Evolutionary conservation across 92 coral and sea anemone genomes (phyloP).

Genomic region (Chrysogorgia sp.): DNA sequence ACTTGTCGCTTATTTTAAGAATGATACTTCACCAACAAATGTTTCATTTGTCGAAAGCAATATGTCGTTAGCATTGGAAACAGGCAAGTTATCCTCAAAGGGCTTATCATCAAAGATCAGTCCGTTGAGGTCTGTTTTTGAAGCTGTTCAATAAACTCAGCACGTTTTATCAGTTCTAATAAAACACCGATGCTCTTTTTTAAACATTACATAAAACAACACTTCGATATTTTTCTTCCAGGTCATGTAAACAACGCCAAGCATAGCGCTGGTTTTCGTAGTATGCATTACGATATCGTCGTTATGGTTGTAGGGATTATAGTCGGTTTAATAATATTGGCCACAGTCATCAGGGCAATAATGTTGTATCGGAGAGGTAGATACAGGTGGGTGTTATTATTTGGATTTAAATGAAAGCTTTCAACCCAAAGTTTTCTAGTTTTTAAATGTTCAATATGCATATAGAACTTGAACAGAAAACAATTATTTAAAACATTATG

Average conservation of each 20-base stretch:
- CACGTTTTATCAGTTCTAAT: background rate
- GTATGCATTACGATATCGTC: conserved; percentile 37
- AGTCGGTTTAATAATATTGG: conserved; percentile 19
- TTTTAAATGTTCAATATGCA: too few species aligned
- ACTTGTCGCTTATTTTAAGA: conserved; percentile 41
- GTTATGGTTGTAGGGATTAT: conserved; percentile 26
- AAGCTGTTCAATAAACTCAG: too few species aligned
- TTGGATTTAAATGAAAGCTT: background rate
- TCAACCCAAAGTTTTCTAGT: too few species aligned
- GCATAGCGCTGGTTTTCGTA: conserved; percentile 36
- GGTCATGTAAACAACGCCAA: conserved; percentile 15
- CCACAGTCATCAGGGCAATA: conserved; percentile 25
- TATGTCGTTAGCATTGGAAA: background rate
- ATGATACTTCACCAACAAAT: conserved; percentile 31
- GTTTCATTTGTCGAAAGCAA: conserved; percentile 15
- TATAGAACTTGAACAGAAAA: too few species aligned
- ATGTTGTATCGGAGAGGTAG: conserved; percentile 26
- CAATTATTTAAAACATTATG: too few species aligned
- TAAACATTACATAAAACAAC: too few species aligned
- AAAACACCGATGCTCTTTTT: background rate
- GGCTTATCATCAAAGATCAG: too few species aligned
- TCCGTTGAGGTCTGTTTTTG: too few species aligned
- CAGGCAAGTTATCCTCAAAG: background rate
- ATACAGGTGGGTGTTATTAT: conserved; percentile 1
- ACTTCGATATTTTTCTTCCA: background rate